phyloP scores from a whole-genome alignment of 2,113 vertebrate genomes.

The Struthio camelus region DNA sequence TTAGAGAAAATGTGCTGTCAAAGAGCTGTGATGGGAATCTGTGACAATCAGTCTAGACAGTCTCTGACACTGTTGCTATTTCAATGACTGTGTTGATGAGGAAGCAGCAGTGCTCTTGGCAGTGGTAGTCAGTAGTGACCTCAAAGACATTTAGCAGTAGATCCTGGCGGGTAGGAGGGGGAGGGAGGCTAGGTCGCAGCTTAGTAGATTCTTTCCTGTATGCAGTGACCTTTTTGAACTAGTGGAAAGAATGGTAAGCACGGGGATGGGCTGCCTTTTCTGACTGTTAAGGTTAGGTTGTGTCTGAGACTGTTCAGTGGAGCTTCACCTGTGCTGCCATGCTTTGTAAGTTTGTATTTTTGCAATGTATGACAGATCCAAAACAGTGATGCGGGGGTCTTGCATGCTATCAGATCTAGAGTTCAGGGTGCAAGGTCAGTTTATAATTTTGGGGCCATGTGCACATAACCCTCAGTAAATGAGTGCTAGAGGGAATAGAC shows the following conservation, averaged over 20 bases:
- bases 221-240: neutral
- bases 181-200: fast-evolving
- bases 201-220: neutral
- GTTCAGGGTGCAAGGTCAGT: neutral
- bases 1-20: neutral
- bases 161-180: too few species aligned
- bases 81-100: neutral
- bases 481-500: neutral
- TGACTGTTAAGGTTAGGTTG: neutral
- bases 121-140: neutral
- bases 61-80: neutral
- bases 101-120: neutral
- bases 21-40: neutral
- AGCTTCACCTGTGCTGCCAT: neutral
- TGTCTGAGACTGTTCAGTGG: neutral
- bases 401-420: neutral
- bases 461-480: neutral
- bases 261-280: neutral
- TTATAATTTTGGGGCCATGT: neutral
- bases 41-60: neutral
- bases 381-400: neutral
- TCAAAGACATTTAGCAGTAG: neutral
- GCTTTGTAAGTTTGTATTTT: neutral
- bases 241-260: neutral
- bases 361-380: neutral